These are phyloP conservation scores for Turritopsis rubra DNA, from an alignment of 30 jellyfish, hydroid and myxozoan species.

Conservation along the genomic window DNA sequence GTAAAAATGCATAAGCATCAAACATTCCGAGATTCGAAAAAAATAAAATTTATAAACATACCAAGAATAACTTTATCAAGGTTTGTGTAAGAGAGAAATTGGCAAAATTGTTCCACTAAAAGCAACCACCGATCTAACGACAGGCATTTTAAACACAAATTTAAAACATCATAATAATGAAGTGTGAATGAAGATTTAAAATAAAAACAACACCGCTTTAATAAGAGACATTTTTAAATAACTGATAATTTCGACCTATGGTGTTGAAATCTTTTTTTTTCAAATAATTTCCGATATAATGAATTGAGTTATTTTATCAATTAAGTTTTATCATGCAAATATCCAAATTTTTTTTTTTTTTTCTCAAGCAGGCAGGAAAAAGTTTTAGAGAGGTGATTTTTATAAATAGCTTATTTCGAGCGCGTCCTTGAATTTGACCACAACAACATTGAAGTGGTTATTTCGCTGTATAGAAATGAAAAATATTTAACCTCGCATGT, in stretches of 20 bases:
- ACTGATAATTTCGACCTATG: background rate
- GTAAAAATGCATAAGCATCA: background rate
- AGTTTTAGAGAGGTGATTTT: background rate
- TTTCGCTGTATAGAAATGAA: background rate
- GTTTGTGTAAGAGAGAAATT: too few species aligned
- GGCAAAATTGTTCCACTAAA: too few species aligned
- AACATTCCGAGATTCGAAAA: background rate
- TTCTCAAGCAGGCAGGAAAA: background rate
- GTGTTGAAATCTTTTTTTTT: background rate
- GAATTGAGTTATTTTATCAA: background rate
- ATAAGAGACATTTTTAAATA: background rate
- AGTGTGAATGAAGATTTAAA: background rate
- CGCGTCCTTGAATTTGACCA: background rate
- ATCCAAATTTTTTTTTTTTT: background rate
- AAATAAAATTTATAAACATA: background rate
- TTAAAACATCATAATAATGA: too few species aligned
- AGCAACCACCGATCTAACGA: too few species aligned
- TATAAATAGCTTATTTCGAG: background rate
- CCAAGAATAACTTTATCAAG: background rate
- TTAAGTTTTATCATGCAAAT: background rate
- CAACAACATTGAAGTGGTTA: background rate
- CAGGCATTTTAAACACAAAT: too few species aligned
- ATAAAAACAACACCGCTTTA: background rate
- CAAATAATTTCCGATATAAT: background rate
- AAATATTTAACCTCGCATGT: background rate